These are phyloP conservation scores for Phengaris arion DNA, from an alignment of 2,888 invertebrate species.

Conservation along the genomic window DNA sequence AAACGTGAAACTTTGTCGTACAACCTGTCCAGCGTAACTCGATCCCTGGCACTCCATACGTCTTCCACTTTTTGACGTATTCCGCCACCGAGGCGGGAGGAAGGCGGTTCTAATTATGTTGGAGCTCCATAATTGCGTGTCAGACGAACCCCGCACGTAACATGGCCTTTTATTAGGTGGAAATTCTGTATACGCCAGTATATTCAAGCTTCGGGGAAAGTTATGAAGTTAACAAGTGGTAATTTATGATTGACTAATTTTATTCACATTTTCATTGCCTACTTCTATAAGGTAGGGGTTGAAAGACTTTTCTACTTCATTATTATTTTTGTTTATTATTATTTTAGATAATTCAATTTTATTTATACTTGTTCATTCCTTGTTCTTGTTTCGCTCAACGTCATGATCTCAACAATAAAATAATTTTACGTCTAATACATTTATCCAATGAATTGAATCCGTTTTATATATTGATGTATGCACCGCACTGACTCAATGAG, in stretches of 20 bases:
- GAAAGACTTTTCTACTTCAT: not conserved
- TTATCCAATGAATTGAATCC: slow-evolving; percentile 50
- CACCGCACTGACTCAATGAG: slow-evolving; percentile 67
- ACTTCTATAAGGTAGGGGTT: not conserved
- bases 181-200: slow-evolving; percentile 73
- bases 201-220: slow-evolving; percentile 57
- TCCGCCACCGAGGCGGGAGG: slow-evolving; percentile 50
- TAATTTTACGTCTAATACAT: slow-evolving; percentile 39
- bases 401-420: not conserved
- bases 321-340: not conserved
- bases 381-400: not conserved
- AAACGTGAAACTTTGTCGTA: slow-evolving; percentile 73
- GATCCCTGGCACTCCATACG: slow-evolving; percentile 57
- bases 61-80: slow-evolving; percentile 52
- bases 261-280: slow-evolving; percentile 21
- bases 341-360: not conserved
- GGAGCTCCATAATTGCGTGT: slow-evolving; percentile 73
- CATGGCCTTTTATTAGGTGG: slow-evolving; percentile 77
- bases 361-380: not conserved
- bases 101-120: slow-evolving; percentile 57
- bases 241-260: slow-evolving; percentile 37
- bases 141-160: slow-evolving; percentile 75
- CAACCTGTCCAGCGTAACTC: slow-evolving; percentile 57
- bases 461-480: slow-evolving; percentile 62
- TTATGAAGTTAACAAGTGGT: slow-evolving; percentile 54